A percentile compares a stretch with the other conserved stretches of the same genome.
These are phyloP conservation scores for Anthopleura sola DNA, from an alignment of 64 coral and sea anemone genomes.

Conservation along the genomic window DNA sequence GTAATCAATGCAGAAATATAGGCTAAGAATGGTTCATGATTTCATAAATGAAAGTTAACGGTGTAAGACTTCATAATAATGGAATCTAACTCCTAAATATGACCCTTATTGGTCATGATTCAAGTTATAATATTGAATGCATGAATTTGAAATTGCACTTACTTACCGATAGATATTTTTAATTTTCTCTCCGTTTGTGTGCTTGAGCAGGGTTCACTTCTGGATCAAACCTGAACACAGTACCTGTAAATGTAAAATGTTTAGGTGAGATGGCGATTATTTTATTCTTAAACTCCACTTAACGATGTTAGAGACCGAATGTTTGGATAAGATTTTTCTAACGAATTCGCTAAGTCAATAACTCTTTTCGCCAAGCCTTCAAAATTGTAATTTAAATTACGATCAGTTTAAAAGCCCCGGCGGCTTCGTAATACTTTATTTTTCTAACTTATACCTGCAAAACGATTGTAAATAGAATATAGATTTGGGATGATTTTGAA, in stretches of 20 bases:
- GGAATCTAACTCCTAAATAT: too few species aligned
- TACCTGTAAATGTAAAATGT: not conserved
- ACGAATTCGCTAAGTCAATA: slow-evolving; percentile 13
- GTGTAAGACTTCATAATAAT: too few species aligned
- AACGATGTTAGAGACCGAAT: not conserved
- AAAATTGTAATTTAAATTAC: slow-evolving; percentile 14
- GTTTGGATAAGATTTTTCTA: slow-evolving; percentile 16
- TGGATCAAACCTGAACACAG: not conserved
- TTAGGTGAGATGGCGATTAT: not conserved
- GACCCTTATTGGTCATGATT: too few species aligned
- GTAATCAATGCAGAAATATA: too few species aligned
- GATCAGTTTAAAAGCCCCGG: not conserved
- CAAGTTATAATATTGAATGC: too few species aligned
- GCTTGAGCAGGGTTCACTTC: not conserved
- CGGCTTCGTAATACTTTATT: not conserved
- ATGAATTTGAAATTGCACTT: not conserved
- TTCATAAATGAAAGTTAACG: too few species aligned
- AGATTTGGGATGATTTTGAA: not conserved
- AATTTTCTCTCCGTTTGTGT: not conserved
- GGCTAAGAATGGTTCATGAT: too few species aligned
- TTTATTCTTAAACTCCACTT: not conserved
- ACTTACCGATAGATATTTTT: not conserved
- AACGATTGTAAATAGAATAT: not conserved
- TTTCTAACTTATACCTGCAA: not conserved
- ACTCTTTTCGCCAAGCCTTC: not conserved